Conservation (phyloP, 2,888 invertebrate genomes). For the Trachelus stipa region DNA sequence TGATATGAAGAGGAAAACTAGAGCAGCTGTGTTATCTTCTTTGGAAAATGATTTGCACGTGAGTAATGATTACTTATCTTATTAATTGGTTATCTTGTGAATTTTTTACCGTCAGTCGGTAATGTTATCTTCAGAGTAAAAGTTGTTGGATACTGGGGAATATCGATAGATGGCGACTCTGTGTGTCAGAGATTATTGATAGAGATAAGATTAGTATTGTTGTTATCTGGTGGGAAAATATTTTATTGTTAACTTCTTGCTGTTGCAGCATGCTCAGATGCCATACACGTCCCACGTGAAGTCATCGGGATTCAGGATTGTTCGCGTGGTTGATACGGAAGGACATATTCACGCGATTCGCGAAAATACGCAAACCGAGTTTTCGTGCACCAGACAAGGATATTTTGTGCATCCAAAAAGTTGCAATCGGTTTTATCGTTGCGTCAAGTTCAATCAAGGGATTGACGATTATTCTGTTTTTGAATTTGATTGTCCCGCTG, state of each 20-base stretch:
- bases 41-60: conserved; percentile 65
- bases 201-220: too few relatives aligned
- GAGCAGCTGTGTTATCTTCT: conserved; percentile 64
- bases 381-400: conserved; percentile 81
- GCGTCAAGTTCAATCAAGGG: conserved; percentile 83
- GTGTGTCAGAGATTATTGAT: too few relatives aligned
- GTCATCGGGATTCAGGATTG: conserved; percentile 79
- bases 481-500: conserved; percentile 84
- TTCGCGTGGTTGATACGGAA: conserved; percentile 78
- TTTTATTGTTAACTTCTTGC: too few relatives aligned
- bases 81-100: too few relatives aligned
- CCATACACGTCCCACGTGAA: conserved; percentile 68
- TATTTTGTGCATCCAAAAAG: conserved; percentile 83
- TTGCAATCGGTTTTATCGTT: conserved; percentile 83
- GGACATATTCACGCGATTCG: conserved; percentile 79
- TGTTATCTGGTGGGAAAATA: too few relatives aligned
- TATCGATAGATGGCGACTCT: too few relatives aligned
- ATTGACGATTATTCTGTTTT: conserved; percentile 82
- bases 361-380: conserved; percentile 80
- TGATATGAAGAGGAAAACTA: conserved; percentile 63
- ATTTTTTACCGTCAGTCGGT: too few relatives aligned
- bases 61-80: conserved; percentile 20
- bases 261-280: conserved; percentile 66
- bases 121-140: too few relatives aligned
- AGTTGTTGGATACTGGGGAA: too few relatives aligned